Conservation (phyloP, 2,797 vertebrate genomes). For the Mormyrops boulengeri region DNA sequence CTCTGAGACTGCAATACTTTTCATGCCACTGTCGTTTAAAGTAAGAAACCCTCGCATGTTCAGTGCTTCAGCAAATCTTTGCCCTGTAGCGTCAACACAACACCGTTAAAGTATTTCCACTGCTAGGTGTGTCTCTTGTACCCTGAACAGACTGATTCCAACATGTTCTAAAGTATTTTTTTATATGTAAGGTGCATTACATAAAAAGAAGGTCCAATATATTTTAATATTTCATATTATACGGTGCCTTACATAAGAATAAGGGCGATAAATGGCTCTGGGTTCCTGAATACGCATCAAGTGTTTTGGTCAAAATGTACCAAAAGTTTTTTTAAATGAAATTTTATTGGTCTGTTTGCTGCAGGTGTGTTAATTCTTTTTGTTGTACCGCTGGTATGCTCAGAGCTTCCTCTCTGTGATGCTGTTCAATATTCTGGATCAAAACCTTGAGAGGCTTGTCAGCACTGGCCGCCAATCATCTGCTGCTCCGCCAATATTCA, state of each 20-base stretch:
- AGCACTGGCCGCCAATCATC: background rate
- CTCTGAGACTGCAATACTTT: background rate
- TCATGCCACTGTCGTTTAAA: background rate
- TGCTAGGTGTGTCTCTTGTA: background rate
- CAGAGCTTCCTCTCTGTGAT: background rate
- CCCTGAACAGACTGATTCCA: background rate
- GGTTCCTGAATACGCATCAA: background rate
- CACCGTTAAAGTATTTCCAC: background rate
- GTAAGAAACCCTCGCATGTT: background rate
- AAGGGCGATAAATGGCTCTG: background rate
- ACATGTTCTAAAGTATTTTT: background rate
- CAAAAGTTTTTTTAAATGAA: background rate
- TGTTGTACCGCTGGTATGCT: background rate
- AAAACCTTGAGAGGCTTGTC: background rate
- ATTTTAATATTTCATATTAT: background rate
- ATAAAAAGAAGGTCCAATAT: background rate
- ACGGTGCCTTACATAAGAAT: background rate
- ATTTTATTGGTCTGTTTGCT: background rate
- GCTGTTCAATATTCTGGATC: constrained; percentile 5
- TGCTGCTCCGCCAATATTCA: background rate
- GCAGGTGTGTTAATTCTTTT: background rate
- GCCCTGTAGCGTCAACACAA: background rate
- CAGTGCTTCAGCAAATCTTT: background rate
- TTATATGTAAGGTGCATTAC: background rate
- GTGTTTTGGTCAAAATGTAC: background rate